Conservation (phyloP, 2,797 vertebrate genomes). For the Protosalanx chinensis region DNA sequence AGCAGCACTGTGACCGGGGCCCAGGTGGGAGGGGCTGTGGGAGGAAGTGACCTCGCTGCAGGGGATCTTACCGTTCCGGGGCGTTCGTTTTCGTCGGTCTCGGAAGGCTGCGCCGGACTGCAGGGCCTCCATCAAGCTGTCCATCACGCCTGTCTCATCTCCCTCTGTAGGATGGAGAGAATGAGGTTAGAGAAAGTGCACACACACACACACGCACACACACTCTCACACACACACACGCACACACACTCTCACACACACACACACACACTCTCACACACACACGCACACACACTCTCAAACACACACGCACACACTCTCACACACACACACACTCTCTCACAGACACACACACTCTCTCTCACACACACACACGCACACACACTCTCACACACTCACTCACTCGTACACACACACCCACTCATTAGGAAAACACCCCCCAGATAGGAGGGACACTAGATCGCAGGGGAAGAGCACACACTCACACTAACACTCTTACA, state of each 20-base stretch:
- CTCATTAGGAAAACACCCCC: too few species aligned
- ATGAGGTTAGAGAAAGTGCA: slow-evolving; percentile 34
- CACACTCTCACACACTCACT: too few species aligned
- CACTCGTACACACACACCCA: too few species aligned
- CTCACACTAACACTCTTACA: background rate
- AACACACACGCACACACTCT: background rate
- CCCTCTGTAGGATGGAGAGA: slow-evolving; percentile 77
- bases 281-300: background rate
- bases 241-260: too few species aligned
- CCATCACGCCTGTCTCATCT: slow-evolving; percentile 98
- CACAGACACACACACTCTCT: background rate
- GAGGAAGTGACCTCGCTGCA: background rate
- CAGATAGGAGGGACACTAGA: too few species aligned
- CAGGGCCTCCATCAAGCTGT: slow-evolving; percentile 94
- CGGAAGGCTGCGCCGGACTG: slow-evolving; percentile 96
- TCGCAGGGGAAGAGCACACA: background rate
- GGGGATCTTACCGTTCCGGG: slow-evolving; percentile 79
- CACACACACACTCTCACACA: background rate
- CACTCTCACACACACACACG: background rate
- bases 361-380: background rate
- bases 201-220: background rate
- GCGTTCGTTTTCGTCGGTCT: slow-evolving; percentile 92
- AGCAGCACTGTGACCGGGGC: background rate
- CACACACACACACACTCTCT: slow-evolving; percentile 1
- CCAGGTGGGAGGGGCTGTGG: background rate